Base-by-base conservation (phyloP, 2,113 vertebrate species). In the Ceyx melanurus region DNA sequence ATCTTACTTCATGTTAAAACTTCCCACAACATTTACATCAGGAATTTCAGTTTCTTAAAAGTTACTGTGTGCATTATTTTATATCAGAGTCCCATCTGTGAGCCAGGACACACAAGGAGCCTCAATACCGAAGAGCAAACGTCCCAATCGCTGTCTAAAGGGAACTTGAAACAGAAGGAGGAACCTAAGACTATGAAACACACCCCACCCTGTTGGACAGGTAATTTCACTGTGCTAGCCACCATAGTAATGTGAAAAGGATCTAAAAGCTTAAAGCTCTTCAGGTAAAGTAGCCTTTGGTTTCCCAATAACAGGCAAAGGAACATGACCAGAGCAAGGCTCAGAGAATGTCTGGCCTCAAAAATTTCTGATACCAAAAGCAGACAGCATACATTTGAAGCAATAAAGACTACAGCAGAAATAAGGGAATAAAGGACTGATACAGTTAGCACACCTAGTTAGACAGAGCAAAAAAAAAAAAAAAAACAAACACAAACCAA, bases 151-250 rank as follows among this genome's bases (percentile, higher is more conserved):
- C 25, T 48, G 26, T 53, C 56, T 26, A 78, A 72, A 72, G 40
- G 15, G 23, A 88, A 31, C 15, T 18, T 67, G 50, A 88, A 80
- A 87, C 21, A 43, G 22, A 46, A 17, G 50, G 10, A 51, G 14
- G 10, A 84, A 53, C 10, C 11, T 4, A 57, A 46, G 13, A 62
- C 0, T 2, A 66, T 11, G 20, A 82, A 75, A 13, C 18, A 67
- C 21, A 37, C 8, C 57, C 13, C 26, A 45, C 4, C 17, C 10
- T 3, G 0, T 5, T 28, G 10, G n/a, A 61, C 21, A 48, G 43
- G 25, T 1, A 1, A 75, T 64, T 43, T 72, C 60, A 53, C 33
- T 33, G 19, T 1, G 1, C n/a, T 8, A n/a, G 28, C 37, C 29
- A 43, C 15, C 4, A 2, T 12, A 53, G 58, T 22, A 35, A 42